A percentile compares a stretch with the other conserved stretches of the same genome.
Evolutionary conservation across 64 coral and sea anemone species (phyloP).

Genomic region (Pocillopora verrucosa): DNA sequence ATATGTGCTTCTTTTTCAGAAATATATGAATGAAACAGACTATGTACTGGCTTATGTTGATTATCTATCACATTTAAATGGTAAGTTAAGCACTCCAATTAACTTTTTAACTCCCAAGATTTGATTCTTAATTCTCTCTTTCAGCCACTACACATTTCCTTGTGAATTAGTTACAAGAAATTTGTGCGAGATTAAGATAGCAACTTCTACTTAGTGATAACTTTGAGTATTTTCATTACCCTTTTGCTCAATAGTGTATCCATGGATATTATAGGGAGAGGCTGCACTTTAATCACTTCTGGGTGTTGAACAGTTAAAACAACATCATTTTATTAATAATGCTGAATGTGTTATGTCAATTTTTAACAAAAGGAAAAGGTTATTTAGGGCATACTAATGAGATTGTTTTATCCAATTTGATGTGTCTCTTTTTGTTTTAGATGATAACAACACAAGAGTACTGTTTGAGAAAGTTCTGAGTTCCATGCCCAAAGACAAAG

Average conservation of each 20-base stretch:
- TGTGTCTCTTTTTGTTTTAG: conserved; percentile 10
- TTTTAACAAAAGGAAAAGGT: no score
- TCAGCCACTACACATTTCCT: neutral
- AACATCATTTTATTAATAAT: no score
- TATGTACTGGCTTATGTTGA: conserved; percentile 85
- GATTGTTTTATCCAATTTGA: neutral
- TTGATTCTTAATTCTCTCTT: no score
- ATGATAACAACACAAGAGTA: conserved; percentile 90
- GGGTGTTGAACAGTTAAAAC: no score
- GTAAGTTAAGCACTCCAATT: conserved; percentile 22
- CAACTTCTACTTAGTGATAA: no score
- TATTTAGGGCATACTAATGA: no score
- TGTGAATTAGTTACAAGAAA: neutral
- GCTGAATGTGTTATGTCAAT: no score
- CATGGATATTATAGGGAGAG: no score
- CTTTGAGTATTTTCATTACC: no score
- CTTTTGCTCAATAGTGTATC: no score
- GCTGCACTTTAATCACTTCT: neutral
- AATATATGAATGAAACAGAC: conserved; percentile 82
- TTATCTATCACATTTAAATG: conserved; percentile 80
- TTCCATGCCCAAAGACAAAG: conserved; percentile 85
- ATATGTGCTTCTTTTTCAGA: conserved; percentile 43
- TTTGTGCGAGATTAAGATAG: neutral
- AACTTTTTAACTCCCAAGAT: no score
- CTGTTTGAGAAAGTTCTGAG: conserved; percentile 84